Evolutionary conservation across 2,113 vertebrate genomes (phyloP), one percentile per base, ranked within the genome.

Genomic region (Embiotoca jacksoni): DNA sequence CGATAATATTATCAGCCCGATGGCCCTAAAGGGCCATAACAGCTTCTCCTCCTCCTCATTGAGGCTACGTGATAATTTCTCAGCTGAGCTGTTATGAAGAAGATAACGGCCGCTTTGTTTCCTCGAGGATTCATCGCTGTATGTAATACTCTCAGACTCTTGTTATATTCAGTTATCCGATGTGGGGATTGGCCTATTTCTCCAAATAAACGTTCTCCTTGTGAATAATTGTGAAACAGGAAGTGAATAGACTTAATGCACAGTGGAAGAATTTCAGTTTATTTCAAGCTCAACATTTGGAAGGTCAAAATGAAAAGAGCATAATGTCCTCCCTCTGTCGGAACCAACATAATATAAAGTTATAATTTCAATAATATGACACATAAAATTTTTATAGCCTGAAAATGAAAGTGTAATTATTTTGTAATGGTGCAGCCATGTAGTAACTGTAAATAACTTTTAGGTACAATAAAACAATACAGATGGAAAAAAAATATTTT

Each of bases 91-190:
- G 59, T 85, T 85, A 61, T 60, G 58, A 81, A 37, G 54, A 65
- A 78, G 78, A 81, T 85, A 80, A 84, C 36, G 13, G 56, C 75
- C 8, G 39, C 60, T n/a, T 65, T 78, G 72, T 72, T 52, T 23
- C 72, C 53, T 71, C 65, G 36, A 30, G 56, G 69, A 81, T 59
- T 74, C 69, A 83, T 89, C 2, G 6, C 77, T 73, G 57, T 23
- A 9, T 11, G 72, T 80, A 83, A 87, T 78, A 75, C 11, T 23
- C 65, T 78, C 41, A 37, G 44, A 72, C 74, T 73, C 67, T 84
- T 73, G 71, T 77, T 80, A 69, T 56, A 47, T 74, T 62, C 71
- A 85, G 85, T 87, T 82, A 90, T 75, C 44, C 41, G 10, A 13
- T 3, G 30, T 47, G 41, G 33, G 30, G 9, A 72, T 69, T 56